Evolutionary conservation across 2,888 invertebrate genomes (phyloP), one percentile per base, ranked within the genome.

Genomic region (Megalurothrips usitatus): DNA sequence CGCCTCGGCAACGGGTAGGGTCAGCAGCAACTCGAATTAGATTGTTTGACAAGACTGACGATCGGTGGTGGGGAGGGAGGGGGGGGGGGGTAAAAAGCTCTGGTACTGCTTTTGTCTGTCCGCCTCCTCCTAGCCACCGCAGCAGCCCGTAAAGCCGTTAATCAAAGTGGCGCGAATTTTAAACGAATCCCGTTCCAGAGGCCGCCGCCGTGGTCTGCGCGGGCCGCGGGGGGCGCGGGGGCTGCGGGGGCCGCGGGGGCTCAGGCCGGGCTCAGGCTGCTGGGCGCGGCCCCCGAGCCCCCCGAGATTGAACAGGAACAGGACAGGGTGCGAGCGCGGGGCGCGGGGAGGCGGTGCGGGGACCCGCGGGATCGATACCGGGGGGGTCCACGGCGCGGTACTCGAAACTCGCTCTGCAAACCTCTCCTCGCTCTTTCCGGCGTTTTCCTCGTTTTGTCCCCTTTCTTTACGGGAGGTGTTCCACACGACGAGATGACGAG

Each of bases 21-120:
- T 58, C 58, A 58, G 14, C 58, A 58, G 14, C 58, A 58, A 58
- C 58, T 58, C 58, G 58, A 58, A 58, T 58, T 58, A 58, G 58
- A 58, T 58, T 58, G 58, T 58, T 58, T 58, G 58, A 58, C 58
- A 58, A 58, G 58, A 43, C 34, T 43, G 34, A 43, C 34, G 34
- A 58, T 58, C 58, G 58, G n/a, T 6, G 14, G 14, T 17, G 58
- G 58, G n/a, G 58, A 14, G 19, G n/a, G n/a, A 52, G 58, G 58
- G n/a, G 58, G 58, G 19, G 19, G 19, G 58, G 58, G 58, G 58
- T 58, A 58, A 58, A 58, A 58, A 58, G 58, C 58, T 6, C 19
- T 17, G 52, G 52, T 43, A 43, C 34, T 43, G 34, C 34, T 43
- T 43, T 43, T 58, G 58, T 58, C 58, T 58, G 58, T 14, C 58